Evolutionary conservation across 2,113 vertebrate species (phyloP), one percentile per base, ranked within the genome.

Genomic region (Montifringilla adamsi): DNA sequence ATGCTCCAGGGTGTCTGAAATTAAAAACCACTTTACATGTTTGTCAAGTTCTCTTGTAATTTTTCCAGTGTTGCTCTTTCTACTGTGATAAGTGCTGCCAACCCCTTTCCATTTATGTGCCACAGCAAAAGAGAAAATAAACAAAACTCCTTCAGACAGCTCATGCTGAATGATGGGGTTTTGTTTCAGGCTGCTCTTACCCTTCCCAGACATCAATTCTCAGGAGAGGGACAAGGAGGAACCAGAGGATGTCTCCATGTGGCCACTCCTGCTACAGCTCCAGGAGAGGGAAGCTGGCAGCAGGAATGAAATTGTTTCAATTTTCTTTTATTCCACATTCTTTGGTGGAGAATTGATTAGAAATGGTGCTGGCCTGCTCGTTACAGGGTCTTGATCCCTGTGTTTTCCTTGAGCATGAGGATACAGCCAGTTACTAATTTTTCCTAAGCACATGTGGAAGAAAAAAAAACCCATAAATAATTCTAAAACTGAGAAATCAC

Each of bases 1-100:
- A 70, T 96, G 93, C 92, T 96, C 73, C 93, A 95, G 94, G 94
- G 84, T 91, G 64, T 85, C 90, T 84, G 84, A 93, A 96, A 95
- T 94, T 86, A 91, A 95, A 95, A 94, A 91, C 28, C 72, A 83
- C 90, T 95, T 90, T 62, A 88, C 84, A 91, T 93, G 91, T 93
- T 93, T 95, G 68, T 90, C 87, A 89, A 91, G 83, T 90, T 72
- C 83, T 78, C 85, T 75, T 69, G 50, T 83, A 80, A 94, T 79
- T 73, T 91, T 87, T 88, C 66, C 72, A 87, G 63, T 44, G 63
- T 60, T 94, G 77, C 66, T 95, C 87, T 93, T 89, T 95, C 91
- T 79, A 6, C 89, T 84, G 92, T 31, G 86, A 35, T 90, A 76
- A 95, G 70, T 95, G 67, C 87, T 94, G 81, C 87, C 79, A 96